Conservation (phyloP, 1,140 invertebrate species). For the Pseudachorutes palmiensis region DNA sequence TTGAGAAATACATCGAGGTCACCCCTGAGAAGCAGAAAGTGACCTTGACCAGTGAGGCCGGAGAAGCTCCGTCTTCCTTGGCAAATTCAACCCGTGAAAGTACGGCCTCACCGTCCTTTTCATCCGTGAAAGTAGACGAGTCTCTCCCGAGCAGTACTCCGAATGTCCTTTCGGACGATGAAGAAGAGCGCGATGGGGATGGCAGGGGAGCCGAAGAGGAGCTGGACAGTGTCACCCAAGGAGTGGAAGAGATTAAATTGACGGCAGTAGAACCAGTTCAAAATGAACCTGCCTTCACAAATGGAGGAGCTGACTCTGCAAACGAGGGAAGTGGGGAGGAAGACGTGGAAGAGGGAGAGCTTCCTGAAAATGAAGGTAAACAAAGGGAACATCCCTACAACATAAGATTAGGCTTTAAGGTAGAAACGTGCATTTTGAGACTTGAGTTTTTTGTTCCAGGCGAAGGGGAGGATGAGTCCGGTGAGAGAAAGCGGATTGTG, state of each 20-base stretch:
- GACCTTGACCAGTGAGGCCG: neutral
- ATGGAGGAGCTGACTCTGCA: slow-evolving; percentile 5
- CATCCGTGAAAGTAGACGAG: no score
- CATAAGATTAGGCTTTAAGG: no score
- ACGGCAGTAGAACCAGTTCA: neutral
- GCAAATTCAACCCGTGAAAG: neutral
- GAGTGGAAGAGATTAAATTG: neutral
- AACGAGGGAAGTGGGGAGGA: slow-evolving; percentile 1
- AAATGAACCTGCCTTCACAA: slow-evolving; percentile 3
- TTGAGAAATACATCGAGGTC: slow-evolving; percentile 23
- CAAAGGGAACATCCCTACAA: neutral
- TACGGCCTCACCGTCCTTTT: no score
- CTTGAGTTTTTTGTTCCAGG: neutral
- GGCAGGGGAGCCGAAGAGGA: slow-evolving; percentile 15
- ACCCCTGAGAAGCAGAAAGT: neutral
- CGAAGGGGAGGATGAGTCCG: neutral
- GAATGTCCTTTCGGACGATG: no score
- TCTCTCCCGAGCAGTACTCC: neutral
- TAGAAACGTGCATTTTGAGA: no score
- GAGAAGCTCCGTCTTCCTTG: neutral
- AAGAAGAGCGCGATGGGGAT: no score
- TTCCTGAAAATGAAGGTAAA: slow-evolving; percentile 13
- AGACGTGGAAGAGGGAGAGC: slow-evolving; percentile 28
- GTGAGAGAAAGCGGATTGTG: neutral
- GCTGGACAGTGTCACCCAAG: neutral